Base-by-base conservation (phyloP, 2,113 vertebrate species). In the Tragelaphus imberbis region DNA sequence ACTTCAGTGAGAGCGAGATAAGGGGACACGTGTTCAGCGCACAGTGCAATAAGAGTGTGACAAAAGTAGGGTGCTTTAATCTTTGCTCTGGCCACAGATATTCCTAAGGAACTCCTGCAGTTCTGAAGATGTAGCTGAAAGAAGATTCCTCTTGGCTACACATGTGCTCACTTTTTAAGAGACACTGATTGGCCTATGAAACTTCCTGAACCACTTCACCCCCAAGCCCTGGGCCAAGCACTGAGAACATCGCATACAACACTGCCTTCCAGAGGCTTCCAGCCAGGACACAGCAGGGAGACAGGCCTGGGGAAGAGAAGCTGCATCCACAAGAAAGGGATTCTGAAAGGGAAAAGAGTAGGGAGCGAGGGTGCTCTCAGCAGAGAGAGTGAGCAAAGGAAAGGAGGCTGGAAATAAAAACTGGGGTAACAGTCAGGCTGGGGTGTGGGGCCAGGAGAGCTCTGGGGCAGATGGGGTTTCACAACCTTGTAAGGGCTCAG, bases 51-150 rank as follows among this genome's bases (percentile, higher is more conserved):
- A 36, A 16, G n/a, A 14, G 13, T 10, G 7, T 10, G 23, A n/a
- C n/a, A 27, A 0, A 23, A 0, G 0, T 0, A 13, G 63, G 30
- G 2, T 12, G 30, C 5, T 84, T 61, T 61, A 17, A 55, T 80
- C 33, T 6, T 27, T 30, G n/a, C 82, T 44, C 25, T 27, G 21
- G 59, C 11, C 88, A 25, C 44, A 82, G 33, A 75, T 44, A 4
- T 4, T 77, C 71, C 71, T 36, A 44, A 33, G 77, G 23, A 84
- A 47, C 55, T 27, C 75, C 25, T 49, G 14, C 16, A 9, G 6
- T 30, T 77, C 61, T 75, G 44, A 84, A 53, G 55, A 84, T 47
- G 55, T 47, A 21, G 30, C 77, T 65, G 47, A 49, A 84, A 94
- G 93, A 47, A 7, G 1, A 40, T 36, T 88, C 47, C 77, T 47